phyloP scores from a whole-genome alignment of 1,140 invertebrate species.

The Procambarus clarkii region DNA sequence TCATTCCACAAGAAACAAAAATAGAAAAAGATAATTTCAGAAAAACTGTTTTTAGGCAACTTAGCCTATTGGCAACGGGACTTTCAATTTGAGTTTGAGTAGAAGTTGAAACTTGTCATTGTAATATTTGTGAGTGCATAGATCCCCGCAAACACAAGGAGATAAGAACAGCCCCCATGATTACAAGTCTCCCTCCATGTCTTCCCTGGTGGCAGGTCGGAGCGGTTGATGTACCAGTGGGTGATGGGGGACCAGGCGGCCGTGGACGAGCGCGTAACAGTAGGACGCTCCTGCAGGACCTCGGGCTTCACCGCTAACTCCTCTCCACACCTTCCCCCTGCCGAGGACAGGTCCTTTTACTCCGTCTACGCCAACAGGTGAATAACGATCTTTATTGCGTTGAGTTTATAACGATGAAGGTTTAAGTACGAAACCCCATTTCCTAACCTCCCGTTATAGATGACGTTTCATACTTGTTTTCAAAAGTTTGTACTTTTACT shows the following conservation, averaged over 20 bases:
- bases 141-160: too few relatives aligned
- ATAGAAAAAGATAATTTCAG: too few relatives aligned
- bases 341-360: conserved; percentile 29
- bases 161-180: too few relatives aligned
- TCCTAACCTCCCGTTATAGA: too few relatives aligned
- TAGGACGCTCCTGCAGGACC: conserved; percentile 30
- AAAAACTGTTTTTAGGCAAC: too few relatives aligned
- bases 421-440: not conserved
- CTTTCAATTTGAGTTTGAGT: too few relatives aligned
- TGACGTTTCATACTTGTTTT: too few relatives aligned
- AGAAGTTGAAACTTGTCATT: too few relatives aligned
- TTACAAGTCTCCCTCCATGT: not conserved
- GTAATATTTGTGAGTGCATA: too few relatives aligned
- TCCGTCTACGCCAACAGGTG: conserved; percentile 47
- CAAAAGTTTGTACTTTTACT: too few relatives aligned
- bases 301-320: conserved; percentile 54
- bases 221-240: conserved; percentile 55
- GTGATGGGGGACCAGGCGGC: conserved; percentile 31
- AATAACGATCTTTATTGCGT: not conserved
- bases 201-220: conserved; percentile 2
- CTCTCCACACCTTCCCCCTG: conserved; percentile 41
- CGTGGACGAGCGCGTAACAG: conserved; percentile 31
- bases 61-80: too few relatives aligned
- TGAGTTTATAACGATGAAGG: not conserved
- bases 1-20: too few relatives aligned